phyloP scores from a whole-genome alignment of 2,113 vertebrate genomes.

The Tragelaphus strepsiceros region DNA sequence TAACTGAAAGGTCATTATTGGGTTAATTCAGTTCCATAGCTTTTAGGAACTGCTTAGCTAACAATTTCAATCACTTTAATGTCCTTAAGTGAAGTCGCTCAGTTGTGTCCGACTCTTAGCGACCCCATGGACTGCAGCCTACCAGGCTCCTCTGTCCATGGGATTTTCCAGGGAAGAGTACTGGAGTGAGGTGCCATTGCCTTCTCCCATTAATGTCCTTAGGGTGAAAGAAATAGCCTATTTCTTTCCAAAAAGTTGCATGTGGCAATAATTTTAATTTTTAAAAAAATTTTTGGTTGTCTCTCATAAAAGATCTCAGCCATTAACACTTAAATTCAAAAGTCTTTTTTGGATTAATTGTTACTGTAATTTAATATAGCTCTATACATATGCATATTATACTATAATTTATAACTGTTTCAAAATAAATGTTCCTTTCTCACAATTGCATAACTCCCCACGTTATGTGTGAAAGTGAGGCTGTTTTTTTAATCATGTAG shows the following conservation, averaged over 20 bases:
- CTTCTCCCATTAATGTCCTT: neutral
- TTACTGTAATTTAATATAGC: constrained; percentile 13
- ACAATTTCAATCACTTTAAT: constrained; percentile 26
- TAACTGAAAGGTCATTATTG: neutral
- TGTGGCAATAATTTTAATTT: constrained; percentile 4
- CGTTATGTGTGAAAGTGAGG: constrained; percentile 5
- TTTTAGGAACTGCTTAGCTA: constrained; percentile 10
- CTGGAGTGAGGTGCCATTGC: too few relatives aligned
- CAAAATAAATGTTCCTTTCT: constrained; percentile 15
- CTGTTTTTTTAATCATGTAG: constrained; percentile 56
- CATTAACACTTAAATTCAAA: constrained; percentile 50
- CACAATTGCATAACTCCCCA: neutral
- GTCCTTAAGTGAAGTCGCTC: neutral
- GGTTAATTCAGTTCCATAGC: constrained; percentile 18
- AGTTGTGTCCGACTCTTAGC: too few relatives aligned
- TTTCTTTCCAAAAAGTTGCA: constrained; percentile 33
- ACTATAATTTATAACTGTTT: constrained; percentile 45
- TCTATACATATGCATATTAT: neutral
- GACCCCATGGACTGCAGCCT: too few relatives aligned
- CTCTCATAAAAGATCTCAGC: constrained; percentile 41
- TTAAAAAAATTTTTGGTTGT: neutral
- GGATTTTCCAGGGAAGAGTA: too few relatives aligned
- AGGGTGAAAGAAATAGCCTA: neutral
- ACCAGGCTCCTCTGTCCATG: too few relatives aligned
- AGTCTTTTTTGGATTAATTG: constrained; percentile 41